Base-by-base conservation (phyloP, 2,888 invertebrate genomes). In the Drosophila yooni region DNA sequence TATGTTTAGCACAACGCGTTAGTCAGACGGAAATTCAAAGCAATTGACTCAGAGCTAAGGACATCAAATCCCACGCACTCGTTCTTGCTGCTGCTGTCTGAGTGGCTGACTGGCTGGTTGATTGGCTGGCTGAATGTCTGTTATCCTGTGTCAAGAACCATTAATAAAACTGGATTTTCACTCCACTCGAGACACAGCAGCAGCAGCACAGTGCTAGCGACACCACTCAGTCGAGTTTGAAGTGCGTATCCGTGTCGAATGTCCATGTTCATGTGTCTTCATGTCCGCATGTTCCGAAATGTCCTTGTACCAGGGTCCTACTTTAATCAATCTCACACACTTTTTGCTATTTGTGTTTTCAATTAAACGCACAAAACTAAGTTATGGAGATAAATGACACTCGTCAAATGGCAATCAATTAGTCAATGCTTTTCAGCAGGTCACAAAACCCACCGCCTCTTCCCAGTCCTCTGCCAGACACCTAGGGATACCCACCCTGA, bases 341-440 rank as follows among this genome's bases (percentile, higher is more conserved):
- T 80, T 77, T 76, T 36, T 59, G 53, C 38, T 54, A 68, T 70
- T 78, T 82, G 88, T 81, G 88, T 90, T 89, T 89, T 86, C 88
- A 88, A 86, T 86, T 88, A 86, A 71, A 83, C 51, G 67, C 61
- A 72, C 71, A 54, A 79, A 79, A 72, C 69, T 70, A 61, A 85
- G 79, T 86, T 86, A 86, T 86, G 88, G 86, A 86, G 81, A 86
- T 83, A 81, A 88, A 86, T 86, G 86, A 74, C 90, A 73, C 72
- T 81, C 79, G 83, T 83, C 90, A 86, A 88, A 86, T 81, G 79
- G 87, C 84, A 83, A 88, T 86, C 85, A 85, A 88, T 85, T 85
- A 88, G 87, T 87, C 84, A 82, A 76, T 81, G 82, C 81, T 68
- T 71, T 72, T 74, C 58, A 71, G 53, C 53, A 51, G 31, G 29